These are phyloP conservation scores for Helicolenus hilgendorfi DNA, from an alignment of 2,797 vertebrate genomes.

Conservation along the genomic window DNA sequence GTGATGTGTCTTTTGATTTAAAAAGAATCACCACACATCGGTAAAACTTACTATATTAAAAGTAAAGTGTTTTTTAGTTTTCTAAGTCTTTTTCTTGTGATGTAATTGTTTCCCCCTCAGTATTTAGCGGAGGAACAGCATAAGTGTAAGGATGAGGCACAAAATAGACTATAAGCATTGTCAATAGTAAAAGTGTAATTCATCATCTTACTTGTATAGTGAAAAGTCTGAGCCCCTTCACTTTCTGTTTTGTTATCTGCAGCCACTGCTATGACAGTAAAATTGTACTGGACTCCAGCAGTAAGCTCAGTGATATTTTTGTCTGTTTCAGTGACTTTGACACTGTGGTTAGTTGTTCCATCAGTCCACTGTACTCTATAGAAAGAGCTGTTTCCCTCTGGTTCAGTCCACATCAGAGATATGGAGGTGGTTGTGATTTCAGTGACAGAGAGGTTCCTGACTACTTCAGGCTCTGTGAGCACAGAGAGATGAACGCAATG, in stretches of 20 bases:
- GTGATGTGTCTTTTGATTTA: too few species aligned
- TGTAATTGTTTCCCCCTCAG: neutral
- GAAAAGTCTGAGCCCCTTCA: neutral
- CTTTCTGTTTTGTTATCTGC: conserved; percentile 7
- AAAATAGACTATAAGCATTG: neutral
- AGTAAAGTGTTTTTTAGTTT: neutral
- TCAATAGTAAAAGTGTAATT: neutral
- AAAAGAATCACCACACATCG: too few species aligned
- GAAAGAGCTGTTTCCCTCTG: neutral
- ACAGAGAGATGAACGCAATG: neutral
- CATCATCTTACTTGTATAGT: conserved; percentile 49
- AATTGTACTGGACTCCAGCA: neutral
- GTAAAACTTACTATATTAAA: too few species aligned
- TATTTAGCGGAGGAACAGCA: neutral
- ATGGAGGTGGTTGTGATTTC: conserved; percentile 35
- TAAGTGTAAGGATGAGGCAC: neutral
- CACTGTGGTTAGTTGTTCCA: fast-evolving
- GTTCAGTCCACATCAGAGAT: conserved; percentile 41
- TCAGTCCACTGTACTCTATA: too few species aligned
- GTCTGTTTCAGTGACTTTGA: neutral
- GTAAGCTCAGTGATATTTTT: conserved; percentile 21
- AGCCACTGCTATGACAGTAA: conserved; percentile 27
- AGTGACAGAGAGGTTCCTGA: neutral
- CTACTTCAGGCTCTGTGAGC: neutral
- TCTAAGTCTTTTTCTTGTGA: neutral